Percentiles rank a stretch among this genome's conserved stretches.
phyloP scores from a whole-genome alignment of 2,888 invertebrate genomes.

The Marronus borbonicus region DNA sequence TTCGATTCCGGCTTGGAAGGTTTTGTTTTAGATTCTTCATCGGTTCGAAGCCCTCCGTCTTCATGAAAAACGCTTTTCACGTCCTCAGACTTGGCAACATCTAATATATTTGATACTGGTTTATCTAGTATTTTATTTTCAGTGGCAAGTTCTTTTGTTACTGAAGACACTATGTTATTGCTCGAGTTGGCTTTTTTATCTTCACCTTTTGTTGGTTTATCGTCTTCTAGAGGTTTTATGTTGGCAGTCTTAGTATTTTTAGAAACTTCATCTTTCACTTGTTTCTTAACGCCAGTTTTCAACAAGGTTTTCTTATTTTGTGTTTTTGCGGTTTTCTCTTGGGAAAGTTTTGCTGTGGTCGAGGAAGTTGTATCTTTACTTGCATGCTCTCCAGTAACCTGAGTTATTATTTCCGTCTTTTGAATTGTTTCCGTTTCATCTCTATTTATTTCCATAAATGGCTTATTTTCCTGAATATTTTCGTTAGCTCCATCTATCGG shows the following conservation, averaged over 20 bases:
- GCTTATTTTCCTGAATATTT: not conserved
- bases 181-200: not conserved
- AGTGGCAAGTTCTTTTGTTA: not conserved
- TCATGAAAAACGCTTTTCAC: constrained; percentile 1
- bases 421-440: not conserved
- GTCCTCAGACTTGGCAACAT: not conserved
- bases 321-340: no score
- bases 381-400: no score
- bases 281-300: constrained; percentile 3
- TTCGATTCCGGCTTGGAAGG: constrained; percentile 1
- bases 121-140: not conserved
- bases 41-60: constrained; percentile 51
- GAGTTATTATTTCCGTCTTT: not conserved
- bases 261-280: not conserved
- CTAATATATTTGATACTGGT: not conserved
- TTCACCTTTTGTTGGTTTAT: not conserved
- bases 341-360: no score
- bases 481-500: not conserved
- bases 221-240: not conserved
- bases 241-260: not conserved
- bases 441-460: not conserved
- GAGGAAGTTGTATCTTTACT: no score
- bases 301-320: not conserved
- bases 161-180: not conserved
- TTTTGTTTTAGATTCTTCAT: constrained; percentile 28